Percentiles rank a stretch among this genome's conserved stretches.
These are phyloP conservation scores for Papilio dardanus DNA, from an alignment of 1,140 invertebrate species.

Conservation along the genomic window DNA sequence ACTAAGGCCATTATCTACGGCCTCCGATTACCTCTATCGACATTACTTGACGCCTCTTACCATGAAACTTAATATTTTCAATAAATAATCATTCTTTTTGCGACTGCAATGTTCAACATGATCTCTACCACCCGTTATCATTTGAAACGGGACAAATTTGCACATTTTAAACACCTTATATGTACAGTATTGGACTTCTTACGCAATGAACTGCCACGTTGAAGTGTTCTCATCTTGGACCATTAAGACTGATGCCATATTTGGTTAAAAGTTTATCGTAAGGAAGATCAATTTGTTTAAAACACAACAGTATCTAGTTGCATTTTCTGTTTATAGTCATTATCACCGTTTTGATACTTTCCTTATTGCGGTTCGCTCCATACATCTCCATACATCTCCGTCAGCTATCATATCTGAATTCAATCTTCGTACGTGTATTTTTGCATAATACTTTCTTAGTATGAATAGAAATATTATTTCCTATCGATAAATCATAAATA, in stretches of 20 bases:
- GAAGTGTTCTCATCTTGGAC: neutral
- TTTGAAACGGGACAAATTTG: constrained; percentile 16
- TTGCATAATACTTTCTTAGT: too few relatives aligned
- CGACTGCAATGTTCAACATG: neutral
- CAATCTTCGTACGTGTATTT: too few relatives aligned
- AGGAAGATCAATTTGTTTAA: neutral
- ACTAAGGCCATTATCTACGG: constrained; percentile 16
- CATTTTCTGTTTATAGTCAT: neutral
- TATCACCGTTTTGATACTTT: neutral
- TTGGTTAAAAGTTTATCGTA: neutral
- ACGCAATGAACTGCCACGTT: neutral
- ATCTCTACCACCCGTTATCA: neutral
- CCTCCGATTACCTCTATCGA: constrained; percentile 15
- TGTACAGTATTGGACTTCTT: neutral
- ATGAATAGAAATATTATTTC: too few relatives aligned
- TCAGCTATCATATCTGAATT: neutral
- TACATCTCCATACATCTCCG: neutral
- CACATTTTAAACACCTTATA: constrained; percentile 2
- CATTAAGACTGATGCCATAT: neutral
- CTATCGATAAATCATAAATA: neutral
- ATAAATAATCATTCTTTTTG: constrained; percentile 32
- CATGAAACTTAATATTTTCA: constrained; percentile 30
- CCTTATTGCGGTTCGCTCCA: neutral
- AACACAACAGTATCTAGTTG: neutral
- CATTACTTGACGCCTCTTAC: constrained; percentile 28